These are phyloP conservation scores for Myotis lucifugus DNA, from an alignment of 2,113 vertebrate species.

Conservation along the genomic window DNA sequence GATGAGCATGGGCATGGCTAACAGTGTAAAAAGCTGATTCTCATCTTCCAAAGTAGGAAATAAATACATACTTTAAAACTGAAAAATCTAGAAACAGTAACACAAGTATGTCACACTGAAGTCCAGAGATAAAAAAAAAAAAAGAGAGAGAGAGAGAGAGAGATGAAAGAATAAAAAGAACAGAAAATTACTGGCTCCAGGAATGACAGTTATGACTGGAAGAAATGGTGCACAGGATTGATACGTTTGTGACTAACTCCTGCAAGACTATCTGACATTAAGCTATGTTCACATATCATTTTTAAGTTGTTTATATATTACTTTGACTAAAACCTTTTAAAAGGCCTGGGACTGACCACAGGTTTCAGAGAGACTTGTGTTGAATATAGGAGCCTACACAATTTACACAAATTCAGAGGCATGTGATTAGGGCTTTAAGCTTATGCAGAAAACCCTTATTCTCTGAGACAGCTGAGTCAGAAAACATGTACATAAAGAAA, in stretches of 20 bases:
- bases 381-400: neutral
- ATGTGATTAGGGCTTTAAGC: neutral
- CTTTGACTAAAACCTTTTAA: neutral
- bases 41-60: slow-evolving; percentile 2
- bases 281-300: neutral
- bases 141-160: neutral
- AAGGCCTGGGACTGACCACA: neutral
- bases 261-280: neutral
- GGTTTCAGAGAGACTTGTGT: neutral
- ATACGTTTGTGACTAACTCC: neutral
- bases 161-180: neutral
- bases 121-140: neutral
- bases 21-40: neutral
- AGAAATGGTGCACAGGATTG: neutral
- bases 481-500: neutral
- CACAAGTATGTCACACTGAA: neutral
- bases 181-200: neutral
- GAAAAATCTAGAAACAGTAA: neutral
- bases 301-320: neutral
- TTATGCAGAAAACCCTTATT: neutral
- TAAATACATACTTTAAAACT: neutral
- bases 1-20: neutral
- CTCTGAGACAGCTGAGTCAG: neutral
- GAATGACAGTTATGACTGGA: neutral
- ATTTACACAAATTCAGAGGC: neutral